Evolutionary conservation across 2,888 invertebrate genomes (phyloP).

Genomic region (Idaea straminata): DNA sequence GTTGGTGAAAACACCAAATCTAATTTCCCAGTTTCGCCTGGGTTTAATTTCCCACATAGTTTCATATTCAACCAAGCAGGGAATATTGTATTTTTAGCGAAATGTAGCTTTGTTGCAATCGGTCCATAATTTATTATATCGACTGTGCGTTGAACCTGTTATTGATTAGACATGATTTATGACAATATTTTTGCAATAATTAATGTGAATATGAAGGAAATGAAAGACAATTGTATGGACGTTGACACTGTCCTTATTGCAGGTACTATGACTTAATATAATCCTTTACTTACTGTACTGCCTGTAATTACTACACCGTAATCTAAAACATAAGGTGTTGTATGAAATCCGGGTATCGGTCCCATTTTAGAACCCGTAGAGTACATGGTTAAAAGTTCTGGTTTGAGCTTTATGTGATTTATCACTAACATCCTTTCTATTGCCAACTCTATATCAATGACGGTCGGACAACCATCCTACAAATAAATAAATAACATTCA

Average conservation of each 20-base stretch:
- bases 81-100: slow-evolving; percentile 55
- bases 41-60: slow-evolving; percentile 61
- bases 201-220: neutral
- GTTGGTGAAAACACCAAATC: slow-evolving; percentile 77
- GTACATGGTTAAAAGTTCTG: slow-evolving; percentile 53
- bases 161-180: neutral
- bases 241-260: neutral
- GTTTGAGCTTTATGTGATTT: slow-evolving; percentile 63
- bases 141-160: slow-evolving; percentile 63
- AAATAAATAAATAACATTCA: slow-evolving; percentile 21
- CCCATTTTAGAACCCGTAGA: slow-evolving; percentile 49
- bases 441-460: slow-evolving; percentile 82
- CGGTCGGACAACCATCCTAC: slow-evolving; percentile 72
- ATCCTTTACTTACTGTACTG: slow-evolving; percentile 48
- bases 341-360: slow-evolving; percentile 71
- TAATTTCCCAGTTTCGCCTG: slow-evolving; percentile 72
- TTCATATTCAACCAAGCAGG: slow-evolving; percentile 61
- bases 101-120: slow-evolving; percentile 60
- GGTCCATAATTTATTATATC: slow-evolving; percentile 80
- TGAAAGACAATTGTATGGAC: neutral
- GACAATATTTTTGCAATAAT: neutral
- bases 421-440: slow-evolving; percentile 78
- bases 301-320: slow-evolving; percentile 78
- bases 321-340: slow-evolving; percentile 78
- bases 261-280: neutral